Evolutionary conservation across 2,888 invertebrate species (phyloP).

Genomic region (Ceriagrion tenellum): DNA sequence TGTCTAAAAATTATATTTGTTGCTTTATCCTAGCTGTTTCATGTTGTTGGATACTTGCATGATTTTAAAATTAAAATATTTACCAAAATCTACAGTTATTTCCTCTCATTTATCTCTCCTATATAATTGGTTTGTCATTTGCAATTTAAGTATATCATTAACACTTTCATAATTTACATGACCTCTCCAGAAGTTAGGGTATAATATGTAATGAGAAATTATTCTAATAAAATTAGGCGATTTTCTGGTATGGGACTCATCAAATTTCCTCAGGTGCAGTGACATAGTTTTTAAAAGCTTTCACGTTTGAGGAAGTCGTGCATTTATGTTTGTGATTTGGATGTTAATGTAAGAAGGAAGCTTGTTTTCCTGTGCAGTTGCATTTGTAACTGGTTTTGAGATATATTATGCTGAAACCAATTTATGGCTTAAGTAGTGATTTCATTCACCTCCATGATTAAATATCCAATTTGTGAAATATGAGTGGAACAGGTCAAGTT

Average conservation of each 20-base stretch:
- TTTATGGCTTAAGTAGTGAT: no score
- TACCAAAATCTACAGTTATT: background rate
- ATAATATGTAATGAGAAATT: background rate
- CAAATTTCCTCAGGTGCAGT: background rate
- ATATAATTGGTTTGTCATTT: background rate
- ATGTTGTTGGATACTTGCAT: background rate
- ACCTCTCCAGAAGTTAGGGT: background rate
- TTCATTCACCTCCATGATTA: no score
- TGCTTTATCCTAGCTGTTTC: conserved; percentile 20
- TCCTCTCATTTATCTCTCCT: background rate
- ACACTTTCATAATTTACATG: background rate
- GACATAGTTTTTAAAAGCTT: background rate
- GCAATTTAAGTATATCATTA: background rate
- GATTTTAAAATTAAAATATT: background rate
- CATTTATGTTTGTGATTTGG: no score
- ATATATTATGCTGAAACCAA: no score
- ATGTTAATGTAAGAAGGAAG: no score
- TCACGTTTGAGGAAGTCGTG: background rate
- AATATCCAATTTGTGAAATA: no score
- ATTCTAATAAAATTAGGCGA: background rate
- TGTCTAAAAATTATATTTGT: background rate
- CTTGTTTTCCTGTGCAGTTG: no score
- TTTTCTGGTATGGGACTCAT: conserved; percentile 31
- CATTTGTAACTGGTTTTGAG: no score
- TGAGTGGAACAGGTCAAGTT: no score